These are phyloP conservation scores for Merops nubicus DNA, from an alignment of 2,113 vertebrate genomes.

Conservation along the genomic window DNA sequence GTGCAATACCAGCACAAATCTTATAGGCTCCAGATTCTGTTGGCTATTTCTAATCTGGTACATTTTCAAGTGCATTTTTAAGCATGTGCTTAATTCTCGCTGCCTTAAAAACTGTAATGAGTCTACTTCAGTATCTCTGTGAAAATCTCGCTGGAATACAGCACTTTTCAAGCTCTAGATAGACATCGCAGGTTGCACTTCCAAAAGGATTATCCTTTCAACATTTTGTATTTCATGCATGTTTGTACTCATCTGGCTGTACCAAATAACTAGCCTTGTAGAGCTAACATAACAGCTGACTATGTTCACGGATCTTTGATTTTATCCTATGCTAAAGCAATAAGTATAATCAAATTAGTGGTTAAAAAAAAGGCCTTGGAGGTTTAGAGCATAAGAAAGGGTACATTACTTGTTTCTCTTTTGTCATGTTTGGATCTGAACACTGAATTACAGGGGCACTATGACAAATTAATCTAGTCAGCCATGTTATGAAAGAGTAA, in stretches of 20 bases:
- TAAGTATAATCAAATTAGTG: neutral
- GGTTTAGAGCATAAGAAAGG: neutral
- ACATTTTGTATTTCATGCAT: neutral
- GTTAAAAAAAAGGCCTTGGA: neutral
- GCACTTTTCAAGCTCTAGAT: neutral
- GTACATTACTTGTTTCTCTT: neutral
- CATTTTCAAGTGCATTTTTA: neutral
- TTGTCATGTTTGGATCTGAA: neutral
- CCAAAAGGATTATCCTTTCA: neutral
- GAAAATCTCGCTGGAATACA: neutral
- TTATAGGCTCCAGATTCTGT: neutral
- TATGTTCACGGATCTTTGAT: neutral
- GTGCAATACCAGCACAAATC: neutral
- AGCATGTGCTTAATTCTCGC: neutral
- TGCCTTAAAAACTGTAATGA: neutral
- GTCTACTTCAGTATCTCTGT: neutral
- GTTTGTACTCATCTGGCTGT: neutral
- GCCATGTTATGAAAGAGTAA: neutral
- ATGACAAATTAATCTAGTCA: neutral
- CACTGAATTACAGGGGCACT: neutral
- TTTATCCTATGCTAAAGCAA: neutral
- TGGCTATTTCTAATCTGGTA: neutral
- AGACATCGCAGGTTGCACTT: neutral
- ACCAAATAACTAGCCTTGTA: neutral
- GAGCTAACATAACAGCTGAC: neutral